Conservation (phyloP, 2,113 vertebrate genomes). For the Notothenia rossii region DNA sequence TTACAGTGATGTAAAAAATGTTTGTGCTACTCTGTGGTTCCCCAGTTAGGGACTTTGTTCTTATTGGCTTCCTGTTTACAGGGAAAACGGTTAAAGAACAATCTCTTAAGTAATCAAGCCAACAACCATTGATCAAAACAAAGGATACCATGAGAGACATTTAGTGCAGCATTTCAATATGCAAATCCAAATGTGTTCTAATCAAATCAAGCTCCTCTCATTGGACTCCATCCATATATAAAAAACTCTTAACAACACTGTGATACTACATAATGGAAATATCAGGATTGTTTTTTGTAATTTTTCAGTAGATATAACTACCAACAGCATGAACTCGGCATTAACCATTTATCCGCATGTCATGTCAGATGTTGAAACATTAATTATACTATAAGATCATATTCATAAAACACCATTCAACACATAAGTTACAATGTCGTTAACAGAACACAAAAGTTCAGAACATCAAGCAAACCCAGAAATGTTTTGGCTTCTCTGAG, state of each 20-base stretch:
- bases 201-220: not conserved
- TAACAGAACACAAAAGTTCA: not conserved
- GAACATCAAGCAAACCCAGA: no score
- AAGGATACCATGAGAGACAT: not conserved
- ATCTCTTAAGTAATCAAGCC: not conserved
- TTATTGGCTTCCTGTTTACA: not conserved
- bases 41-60: not conserved
- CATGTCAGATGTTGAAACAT: not conserved
- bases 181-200: not conserved
- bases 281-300: not conserved
- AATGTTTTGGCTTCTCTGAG: no score
- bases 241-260: not conserved
- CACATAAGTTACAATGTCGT: no score
- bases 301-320: not conserved
- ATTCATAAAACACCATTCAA: no score
- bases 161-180: not conserved
- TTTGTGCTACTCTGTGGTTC: conserved; percentile 3
- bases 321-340: not conserved
- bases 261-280: not conserved
- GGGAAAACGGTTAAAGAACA: not conserved
- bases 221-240: not conserved
- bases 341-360: not conserved
- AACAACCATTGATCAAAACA: not conserved
- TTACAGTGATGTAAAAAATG: conserved; percentile 18
- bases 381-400: no score